A percentile compares a stretch with the other conserved stretches of the same genome.
These are phyloP conservation scores for Hofmannophila pseudospretella DNA, from an alignment of 2,888 invertebrate genomes.

Conservation along the genomic window DNA sequence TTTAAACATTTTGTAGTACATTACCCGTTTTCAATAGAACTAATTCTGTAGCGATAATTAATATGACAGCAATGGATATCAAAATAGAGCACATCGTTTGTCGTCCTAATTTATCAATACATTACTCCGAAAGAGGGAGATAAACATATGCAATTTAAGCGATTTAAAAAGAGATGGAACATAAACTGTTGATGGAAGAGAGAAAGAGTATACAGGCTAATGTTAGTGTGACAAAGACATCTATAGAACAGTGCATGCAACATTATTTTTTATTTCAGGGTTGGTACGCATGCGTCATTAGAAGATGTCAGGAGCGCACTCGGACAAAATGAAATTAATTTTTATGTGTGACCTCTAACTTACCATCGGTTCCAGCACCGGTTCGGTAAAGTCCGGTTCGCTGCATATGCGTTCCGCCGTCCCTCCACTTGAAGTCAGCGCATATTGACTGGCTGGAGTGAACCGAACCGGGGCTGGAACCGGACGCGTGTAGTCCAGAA, in stretches of 20 bases:
- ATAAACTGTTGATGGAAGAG: constrained; percentile 46
- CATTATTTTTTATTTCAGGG: constrained; percentile 44
- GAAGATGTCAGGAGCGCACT: constrained; percentile 42
- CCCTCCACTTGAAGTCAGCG: too few species aligned
- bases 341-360: too few species aligned
- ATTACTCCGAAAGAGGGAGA: constrained; percentile 38
- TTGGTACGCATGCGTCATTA: constrained; percentile 74
- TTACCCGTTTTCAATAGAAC: constrained; percentile 1
- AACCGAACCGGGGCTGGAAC: too few species aligned
- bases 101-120: constrained; percentile 47
- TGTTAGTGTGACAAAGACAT: constrained; percentile 37
- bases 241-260: constrained; percentile 46
- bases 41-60: not conserved
- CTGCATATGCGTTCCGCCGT: too few species aligned
- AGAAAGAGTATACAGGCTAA: constrained; percentile 17
- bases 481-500: too few species aligned
- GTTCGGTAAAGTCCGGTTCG: too few species aligned
- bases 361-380: too few species aligned
- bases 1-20: not conserved
- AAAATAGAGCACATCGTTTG: constrained; percentile 17
- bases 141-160: constrained; percentile 11
- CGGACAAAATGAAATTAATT: constrained; percentile 1
- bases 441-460: too few species aligned
- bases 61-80: constrained; percentile 12
- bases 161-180: constrained; percentile 29